These are phyloP conservation scores for Diadema setosum DNA, from an alignment of 35 echinoderm and acorn worm species.

Conservation along the genomic window DNA sequence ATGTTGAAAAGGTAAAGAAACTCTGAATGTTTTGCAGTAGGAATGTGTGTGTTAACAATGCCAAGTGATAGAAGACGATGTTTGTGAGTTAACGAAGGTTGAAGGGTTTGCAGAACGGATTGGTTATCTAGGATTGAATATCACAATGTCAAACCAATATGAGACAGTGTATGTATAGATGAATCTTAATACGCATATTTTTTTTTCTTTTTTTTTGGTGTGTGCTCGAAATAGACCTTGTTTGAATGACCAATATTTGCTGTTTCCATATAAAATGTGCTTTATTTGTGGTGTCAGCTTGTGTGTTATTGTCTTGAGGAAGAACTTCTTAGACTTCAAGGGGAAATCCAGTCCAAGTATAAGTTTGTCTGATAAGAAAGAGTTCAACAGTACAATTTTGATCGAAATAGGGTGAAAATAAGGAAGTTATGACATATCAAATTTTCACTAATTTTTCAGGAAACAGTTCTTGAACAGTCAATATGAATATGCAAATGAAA, in stretches of 20 bases:
- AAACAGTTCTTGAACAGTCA: too few relatives aligned
- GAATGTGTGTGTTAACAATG: background rate
- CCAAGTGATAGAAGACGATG: background rate
- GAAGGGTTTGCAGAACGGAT: background rate
- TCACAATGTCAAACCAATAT: slow-evolving; percentile 4
- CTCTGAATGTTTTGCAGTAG: slow-evolving; percentile 1
- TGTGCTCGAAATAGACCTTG: slow-evolving; percentile 31
- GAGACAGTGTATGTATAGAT: slow-evolving; percentile 27
- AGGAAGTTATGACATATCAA: too few relatives aligned
- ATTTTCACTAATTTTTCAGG: too few relatives aligned
- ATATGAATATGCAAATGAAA: too few relatives aligned
- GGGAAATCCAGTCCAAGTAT: too few relatives aligned
- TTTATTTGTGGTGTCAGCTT: background rate
- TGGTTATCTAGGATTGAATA: background rate
- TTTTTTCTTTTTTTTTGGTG: slow-evolving; percentile 29
- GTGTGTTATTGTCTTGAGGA: too few relatives aligned
- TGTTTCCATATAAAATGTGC: background rate
- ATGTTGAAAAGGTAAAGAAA: too few relatives aligned
- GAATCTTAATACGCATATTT: slow-evolving; percentile 27
- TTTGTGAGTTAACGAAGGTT: background rate
- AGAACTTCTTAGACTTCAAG: too few relatives aligned
- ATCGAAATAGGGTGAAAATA: too few relatives aligned
- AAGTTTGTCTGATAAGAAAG: too few relatives aligned
- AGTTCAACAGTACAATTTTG: too few relatives aligned
- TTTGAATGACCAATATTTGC: slow-evolving; percentile 19